phyloP scores from a whole-genome alignment of 2,797 vertebrate species.

The Myioborus miniatus region DNA sequence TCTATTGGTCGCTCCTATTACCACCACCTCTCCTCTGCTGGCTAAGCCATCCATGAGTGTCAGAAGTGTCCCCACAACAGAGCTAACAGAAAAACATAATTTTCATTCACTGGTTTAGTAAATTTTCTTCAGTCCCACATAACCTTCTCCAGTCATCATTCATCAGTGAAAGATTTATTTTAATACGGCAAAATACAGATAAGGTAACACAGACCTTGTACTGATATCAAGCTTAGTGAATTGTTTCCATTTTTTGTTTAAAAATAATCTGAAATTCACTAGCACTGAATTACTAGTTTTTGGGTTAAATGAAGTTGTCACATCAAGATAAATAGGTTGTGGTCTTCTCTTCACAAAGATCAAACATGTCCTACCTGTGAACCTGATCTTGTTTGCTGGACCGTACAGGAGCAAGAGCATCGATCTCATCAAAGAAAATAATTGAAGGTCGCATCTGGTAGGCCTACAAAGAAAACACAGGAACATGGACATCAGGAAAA shows the following conservation, averaged over 20 bases:
- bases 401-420: conserved; percentile 79
- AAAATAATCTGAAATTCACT: neutral
- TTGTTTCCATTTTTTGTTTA: neutral
- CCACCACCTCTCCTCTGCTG: conserved; percentile 79
- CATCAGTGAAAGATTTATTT: neutral
- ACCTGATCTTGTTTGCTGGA: conserved; percentile 83
- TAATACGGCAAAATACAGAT: neutral
- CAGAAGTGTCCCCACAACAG: conserved; percentile 77
- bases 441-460: conserved; percentile 81
- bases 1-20: conserved; percentile 82
- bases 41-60: conserved; percentile 82
- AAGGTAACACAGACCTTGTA: neutral
- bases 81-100: conserved; percentile 62
- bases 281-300: neutral
- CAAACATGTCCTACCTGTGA: conserved; percentile 73
- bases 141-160: neutral
- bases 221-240: neutral
- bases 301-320: neutral
- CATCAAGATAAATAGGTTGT: neutral
- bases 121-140: neutral
- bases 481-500: neutral
- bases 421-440: conserved; percentile 85
- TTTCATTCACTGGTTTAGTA: neutral
- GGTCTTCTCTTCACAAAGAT: neutral
- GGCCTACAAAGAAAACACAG: conserved; percentile 68